Base-by-base conservation (phyloP, 92 coral and sea anemone genomes). In the Epizoanthus illoricatus region DNA sequence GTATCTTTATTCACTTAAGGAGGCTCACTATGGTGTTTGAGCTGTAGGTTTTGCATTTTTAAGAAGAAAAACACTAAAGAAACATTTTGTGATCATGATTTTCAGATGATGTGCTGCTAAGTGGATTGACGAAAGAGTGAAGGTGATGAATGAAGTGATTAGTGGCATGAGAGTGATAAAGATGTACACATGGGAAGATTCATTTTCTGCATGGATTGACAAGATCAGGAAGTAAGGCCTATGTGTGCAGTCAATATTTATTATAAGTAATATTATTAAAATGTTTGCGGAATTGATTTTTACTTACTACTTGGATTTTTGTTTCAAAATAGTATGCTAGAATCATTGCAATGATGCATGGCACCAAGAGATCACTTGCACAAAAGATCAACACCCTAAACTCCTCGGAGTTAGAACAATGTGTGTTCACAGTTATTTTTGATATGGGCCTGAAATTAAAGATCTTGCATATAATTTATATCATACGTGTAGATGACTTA, bases 81-180 rank as follows among this genome's bases (percentile, higher is more conserved):
- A 49, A 49, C 9, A 9, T 13, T 2, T 10, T 52, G 56, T 52
- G 56, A 52, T 42, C 40, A 23, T 33, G 9, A 28, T 60, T 75
- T 18, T 3, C 73, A 91, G 94, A 71, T 72, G 86, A 74, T 88
- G 90, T 66, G 94, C 94, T 28, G 71, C 85, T 41, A 42, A 16
- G 39, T 86, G 91, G 85, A 88, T 90, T 84, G 97, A 92, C 76
- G 97, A 92, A 52, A 87, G 97, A 62, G 97, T 92, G 56, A 92
- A 92, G 82, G 80, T 88, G 59, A 90, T 92, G 94, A 92, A 92
- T 86, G 97, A 92, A 69, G 84, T 88, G 28, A 92, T 92, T 4
- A 87, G 94, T 73, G 97, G 94, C 5, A 92, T 92, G 97, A 89
- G 91, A 72, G 97, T 92, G 40, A 92, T 92, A 23, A 92, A 92